phyloP scores from a whole-genome alignment of 2,113 vertebrate species.

The Elachura formosa region DNA sequence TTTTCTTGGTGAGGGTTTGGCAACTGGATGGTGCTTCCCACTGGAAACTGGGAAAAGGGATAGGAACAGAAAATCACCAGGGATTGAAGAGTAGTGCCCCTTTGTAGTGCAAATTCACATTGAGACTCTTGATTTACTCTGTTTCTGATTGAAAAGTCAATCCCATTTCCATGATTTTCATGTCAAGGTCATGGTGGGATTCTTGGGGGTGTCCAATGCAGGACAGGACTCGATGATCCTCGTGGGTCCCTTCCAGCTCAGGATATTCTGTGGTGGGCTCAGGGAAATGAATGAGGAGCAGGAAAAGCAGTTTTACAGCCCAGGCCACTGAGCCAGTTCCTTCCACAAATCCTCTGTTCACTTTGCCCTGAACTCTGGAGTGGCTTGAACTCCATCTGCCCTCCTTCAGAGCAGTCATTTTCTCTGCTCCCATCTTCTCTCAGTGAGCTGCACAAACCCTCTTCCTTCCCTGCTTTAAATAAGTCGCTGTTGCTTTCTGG shows the following conservation, averaged over 20 bases:
- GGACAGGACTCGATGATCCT: not conserved
- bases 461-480: not conserved
- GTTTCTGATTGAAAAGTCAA: not conserved
- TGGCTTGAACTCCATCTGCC: not conserved
- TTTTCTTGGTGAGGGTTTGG: not conserved
- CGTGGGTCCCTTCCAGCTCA: not conserved
- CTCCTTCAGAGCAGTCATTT: not conserved
- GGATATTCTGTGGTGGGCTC: not conserved
- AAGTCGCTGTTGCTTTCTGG: not conserved
- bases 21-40: not conserved
- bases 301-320: not conserved
- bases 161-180: not conserved
- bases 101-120: not conserved
- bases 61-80: not conserved
- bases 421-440: not conserved
- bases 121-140: not conserved
- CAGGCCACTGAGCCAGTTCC: not conserved
- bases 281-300: not conserved
- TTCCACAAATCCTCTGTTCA: not conserved
- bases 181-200: not conserved
- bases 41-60: not conserved
- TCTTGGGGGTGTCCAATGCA: not conserved
- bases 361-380: not conserved
- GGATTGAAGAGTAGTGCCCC: not conserved
- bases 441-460: not conserved